A percentile compares a stretch with the other conserved stretches of the same genome.
Evolutionary conservation across 2,797 vertebrate genomes (phyloP).

Genomic region (Myotis pilosus): DNA sequence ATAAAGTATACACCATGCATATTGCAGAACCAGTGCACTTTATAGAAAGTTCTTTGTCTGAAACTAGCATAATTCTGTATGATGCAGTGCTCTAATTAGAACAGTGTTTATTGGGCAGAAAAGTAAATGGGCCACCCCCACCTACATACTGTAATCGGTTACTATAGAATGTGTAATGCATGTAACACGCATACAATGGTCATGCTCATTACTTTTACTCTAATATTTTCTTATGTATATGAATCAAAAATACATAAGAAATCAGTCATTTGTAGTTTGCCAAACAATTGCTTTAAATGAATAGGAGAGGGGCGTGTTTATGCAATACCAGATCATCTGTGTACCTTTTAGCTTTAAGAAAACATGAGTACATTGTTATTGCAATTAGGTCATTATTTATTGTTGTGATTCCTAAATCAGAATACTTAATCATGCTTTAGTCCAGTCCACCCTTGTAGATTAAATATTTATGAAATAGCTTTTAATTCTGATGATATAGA

Average conservation of each 20-base stretch:
- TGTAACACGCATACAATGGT: not conserved
- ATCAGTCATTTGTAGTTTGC: not conserved
- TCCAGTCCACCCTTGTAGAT: not conserved
- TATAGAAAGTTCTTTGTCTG: slow-evolving; percentile 52
- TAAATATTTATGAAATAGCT: not conserved
- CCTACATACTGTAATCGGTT: slow-evolving; percentile 17
- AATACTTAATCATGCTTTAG: not conserved
- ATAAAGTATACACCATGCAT: slow-evolving; percentile 62
- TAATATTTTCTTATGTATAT: not conserved
- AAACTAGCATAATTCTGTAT: slow-evolving; percentile 45
- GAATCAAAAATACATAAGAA: not conserved
- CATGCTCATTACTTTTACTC: slow-evolving; percentile 29
- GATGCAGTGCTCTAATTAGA: slow-evolving; percentile 72
- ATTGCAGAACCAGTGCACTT: slow-evolving; percentile 60
- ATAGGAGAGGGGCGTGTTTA: not conserved
- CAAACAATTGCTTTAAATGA: slow-evolving; percentile 21
- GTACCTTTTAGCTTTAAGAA: slow-evolving; percentile 19
- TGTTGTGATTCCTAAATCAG: not conserved
- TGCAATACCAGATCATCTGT: not conserved
- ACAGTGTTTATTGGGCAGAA: slow-evolving; percentile 60
- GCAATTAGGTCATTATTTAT: slow-evolving; percentile 44
- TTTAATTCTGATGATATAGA: slow-evolving; percentile 22
- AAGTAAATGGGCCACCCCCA: slow-evolving; percentile 53
- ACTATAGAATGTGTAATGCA: not conserved
- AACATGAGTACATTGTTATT: not conserved